phyloP scores from a whole-genome alignment of 2,113 vertebrate species.

The Empidonax traillii region DNA sequence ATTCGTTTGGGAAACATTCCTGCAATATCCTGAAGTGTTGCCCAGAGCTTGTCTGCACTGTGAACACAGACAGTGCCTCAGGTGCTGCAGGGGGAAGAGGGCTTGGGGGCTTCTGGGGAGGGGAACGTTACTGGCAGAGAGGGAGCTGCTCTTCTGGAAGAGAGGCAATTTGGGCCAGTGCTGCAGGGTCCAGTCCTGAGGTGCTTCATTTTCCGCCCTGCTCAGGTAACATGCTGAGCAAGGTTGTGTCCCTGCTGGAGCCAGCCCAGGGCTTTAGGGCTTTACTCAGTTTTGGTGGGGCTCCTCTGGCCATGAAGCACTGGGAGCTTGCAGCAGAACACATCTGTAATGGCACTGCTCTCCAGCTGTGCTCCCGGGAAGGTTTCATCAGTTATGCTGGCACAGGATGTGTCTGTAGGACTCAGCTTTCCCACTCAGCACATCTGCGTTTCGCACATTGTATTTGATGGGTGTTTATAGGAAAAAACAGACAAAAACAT shows the following conservation, averaged over 20 bases:
- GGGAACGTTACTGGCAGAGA: background rate
- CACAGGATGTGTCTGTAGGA: background rate
- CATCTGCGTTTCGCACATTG: background rate
- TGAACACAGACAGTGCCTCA: accelerated
- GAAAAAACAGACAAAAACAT: slow-evolving; percentile 41
- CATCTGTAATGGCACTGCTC: background rate
- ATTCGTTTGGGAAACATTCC: background rate
- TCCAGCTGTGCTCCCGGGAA: background rate
- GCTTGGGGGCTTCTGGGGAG: background rate
- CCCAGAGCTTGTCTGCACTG: accelerated
- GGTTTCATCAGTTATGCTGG: background rate
- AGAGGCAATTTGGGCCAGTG: accelerated
- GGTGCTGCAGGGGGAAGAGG: background rate
- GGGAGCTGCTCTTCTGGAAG: background rate
- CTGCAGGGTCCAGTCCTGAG: background rate
- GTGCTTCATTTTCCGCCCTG: background rate
- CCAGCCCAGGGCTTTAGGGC: background rate
- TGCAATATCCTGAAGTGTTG: background rate
- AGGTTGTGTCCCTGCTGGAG: background rate
- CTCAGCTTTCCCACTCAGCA: slow-evolving; percentile 22
- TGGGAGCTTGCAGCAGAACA: background rate
- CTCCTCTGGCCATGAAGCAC: background rate
- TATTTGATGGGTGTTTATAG: slow-evolving; percentile 36
- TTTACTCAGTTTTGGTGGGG: background rate
- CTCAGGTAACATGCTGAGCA: accelerated